Percentiles rank a stretch among this genome's conserved stretches.
Conservation (phyloP, 2,888 invertebrate species). For the Tachina lurida region DNA sequence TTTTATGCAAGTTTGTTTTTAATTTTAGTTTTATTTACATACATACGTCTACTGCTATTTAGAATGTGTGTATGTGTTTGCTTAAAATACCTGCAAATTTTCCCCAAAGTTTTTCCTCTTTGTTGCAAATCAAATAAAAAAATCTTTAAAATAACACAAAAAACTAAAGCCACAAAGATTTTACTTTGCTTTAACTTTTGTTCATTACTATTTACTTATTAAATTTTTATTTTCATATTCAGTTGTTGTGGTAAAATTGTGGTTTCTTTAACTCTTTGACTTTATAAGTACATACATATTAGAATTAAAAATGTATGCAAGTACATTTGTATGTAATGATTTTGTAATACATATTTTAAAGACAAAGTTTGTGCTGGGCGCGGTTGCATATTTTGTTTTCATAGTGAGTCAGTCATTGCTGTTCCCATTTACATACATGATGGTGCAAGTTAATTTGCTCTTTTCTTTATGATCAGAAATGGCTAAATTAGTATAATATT, state of each 20-base stretch:
- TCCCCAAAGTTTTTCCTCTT: background rate
- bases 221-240: background rate
- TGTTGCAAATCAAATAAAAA: background rate
- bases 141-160: background rate
- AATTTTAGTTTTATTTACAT: conserved; percentile 58
- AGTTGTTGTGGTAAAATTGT: conserved; percentile 36
- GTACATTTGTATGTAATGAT: background rate
- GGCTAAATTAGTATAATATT: background rate
- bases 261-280: conserved; percentile 33
- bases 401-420: conserved; percentile 24
- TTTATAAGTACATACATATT: conserved; percentile 18
- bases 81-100: background rate
- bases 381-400: conserved; percentile 31
- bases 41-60: conserved; percentile 55
- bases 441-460: background rate
- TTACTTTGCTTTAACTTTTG: conserved; percentile 23
- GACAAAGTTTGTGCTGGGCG: conserved; percentile 54
- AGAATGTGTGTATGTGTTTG: conserved; percentile 31
- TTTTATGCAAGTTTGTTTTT: conserved; percentile 34
- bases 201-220: conserved; percentile 14
- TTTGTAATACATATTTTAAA: conserved; percentile 38
- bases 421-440: conserved; percentile 10
- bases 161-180: background rate
- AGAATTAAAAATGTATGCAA: background rate
- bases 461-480: conserved; percentile 9